Base-by-base conservation (phyloP, 2,113 vertebrate species). In the Puntigrus tetrazona region DNA sequence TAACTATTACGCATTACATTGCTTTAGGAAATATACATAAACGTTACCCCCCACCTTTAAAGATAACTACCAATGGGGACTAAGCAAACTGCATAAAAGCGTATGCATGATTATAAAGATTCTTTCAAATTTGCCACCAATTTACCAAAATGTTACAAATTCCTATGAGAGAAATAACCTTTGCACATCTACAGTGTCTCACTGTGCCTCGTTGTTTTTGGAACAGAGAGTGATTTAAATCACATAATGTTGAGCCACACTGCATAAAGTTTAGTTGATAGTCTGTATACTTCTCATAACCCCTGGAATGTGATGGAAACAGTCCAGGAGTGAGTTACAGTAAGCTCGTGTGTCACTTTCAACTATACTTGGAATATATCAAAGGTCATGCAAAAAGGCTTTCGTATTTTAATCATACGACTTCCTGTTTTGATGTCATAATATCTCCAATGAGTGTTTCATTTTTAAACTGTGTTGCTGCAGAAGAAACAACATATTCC, bases 241-340 rank as follows among this genome's bases (percentile, higher is more conserved):
- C 29, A 22, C 27, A 55, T 76, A 5, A 29, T 4, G 82, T 82
- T 85, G 85, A 83, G 50, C 87, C 73, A 88, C 86, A 67, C 84
- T 76, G 83, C 85, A 90, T 92, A 87, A 91, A 92, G 87, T 89
- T 91, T 84, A 7, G 84, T 85, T 59, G 52, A 59, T 7, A 41
- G 36, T 79, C 57, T 63, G 57, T 41, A 18, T 41, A 61, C n/a
- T 18, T 59, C 3, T 87, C 74, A 79, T 77, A 83, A 77, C 29
- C 10, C 69, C 61, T 36, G 85, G 82, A 78, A 87, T 87, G 91
- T 89, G 85, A 90, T 89, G 89, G 89, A 93, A 89, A 92, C 92
- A 94, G 88, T 88, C 11, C 25, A 29, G 45, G 8, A 81, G 69
- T 67, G 84, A 81, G 50, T 86, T 78, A 45, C 57, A 43, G 27